A percentile compares a stretch with the other conserved stretches of the same genome.
Evolutionary conservation across 30 jellyfish, hydroid and myxozoan genomes (phyloP).

Genomic region (Clytia hemisphaerica): DNA sequence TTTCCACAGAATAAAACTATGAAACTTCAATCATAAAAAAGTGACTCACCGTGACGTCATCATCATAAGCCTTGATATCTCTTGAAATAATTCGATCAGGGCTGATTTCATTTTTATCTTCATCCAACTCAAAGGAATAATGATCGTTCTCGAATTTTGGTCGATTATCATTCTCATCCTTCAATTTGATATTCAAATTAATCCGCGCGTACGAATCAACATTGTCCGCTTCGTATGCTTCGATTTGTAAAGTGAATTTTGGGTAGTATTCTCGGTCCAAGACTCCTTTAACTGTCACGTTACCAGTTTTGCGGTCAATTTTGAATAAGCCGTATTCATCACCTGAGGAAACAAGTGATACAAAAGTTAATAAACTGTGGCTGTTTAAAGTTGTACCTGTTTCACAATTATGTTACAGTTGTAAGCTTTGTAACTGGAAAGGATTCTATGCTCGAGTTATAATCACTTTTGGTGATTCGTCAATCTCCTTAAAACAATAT

Average conservation of each 20-base stretch:
- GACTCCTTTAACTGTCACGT: constrained; percentile 18
- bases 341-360: constrained; percentile 2
- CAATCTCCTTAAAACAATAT: too few relatives aligned
- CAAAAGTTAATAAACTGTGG: too few relatives aligned
- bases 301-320: constrained; percentile 14
- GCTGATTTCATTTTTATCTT: neutral
- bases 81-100: constrained; percentile 10
- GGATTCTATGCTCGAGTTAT: too few relatives aligned
- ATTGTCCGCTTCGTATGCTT: constrained; percentile 16
- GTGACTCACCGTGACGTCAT: constrained; percentile 27
- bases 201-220: neutral
- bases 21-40: neutral
- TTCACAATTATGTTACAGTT: too few relatives aligned
- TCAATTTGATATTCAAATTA: neutral
- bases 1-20: neutral
- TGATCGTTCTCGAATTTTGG: constrained; percentile 12
- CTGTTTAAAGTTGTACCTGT: too few relatives aligned
- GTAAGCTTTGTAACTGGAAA: too few relatives aligned
- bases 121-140: neutral
- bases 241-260: neutral
- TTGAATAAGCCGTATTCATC: constrained; percentile 26
- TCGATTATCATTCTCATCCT: constrained; percentile 19
- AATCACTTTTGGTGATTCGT: too few relatives aligned
- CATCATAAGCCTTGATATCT: constrained; percentile 12
- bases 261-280: constrained; percentile 24